Percentiles rank a stretch among this genome's conserved stretches.
phyloP scores from a whole-genome alignment of 2,888 invertebrate species.

The Punctoribates punctum region DNA sequence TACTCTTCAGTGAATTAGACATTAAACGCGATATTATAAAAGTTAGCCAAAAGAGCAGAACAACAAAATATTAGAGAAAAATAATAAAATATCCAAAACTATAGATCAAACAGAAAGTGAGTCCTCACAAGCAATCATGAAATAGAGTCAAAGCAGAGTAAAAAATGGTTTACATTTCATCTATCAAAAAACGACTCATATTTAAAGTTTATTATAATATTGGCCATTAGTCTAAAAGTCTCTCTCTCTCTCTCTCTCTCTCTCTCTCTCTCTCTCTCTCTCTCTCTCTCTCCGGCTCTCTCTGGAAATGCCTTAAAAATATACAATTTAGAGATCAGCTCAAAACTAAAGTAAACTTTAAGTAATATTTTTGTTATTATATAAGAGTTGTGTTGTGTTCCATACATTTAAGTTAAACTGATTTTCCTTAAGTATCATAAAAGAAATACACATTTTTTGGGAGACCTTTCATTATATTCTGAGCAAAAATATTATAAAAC shows the following conservation, averaged over 20 bases:
- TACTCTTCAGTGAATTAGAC: neutral
- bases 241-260: neutral
- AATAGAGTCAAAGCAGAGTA: neutral
- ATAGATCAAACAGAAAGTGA: neutral
- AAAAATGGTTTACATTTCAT: constrained; percentile 3
- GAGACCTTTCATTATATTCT: neutral
- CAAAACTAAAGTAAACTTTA: too few relatives aligned
- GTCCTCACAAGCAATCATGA: too few relatives aligned
- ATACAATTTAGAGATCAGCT: too few relatives aligned
- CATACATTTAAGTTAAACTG: constrained; percentile 4
- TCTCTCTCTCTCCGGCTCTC: too few relatives aligned
- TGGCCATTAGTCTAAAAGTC: neutral
- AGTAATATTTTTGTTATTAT: too few relatives aligned
- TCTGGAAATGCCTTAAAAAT: too few relatives aligned
- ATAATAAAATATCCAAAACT: neutral
- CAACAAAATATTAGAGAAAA: neutral
- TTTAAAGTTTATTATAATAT: neutral
- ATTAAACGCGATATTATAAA: constrained; percentile 10
- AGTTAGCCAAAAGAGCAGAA: neutral
- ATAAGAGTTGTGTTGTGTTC: neutral
- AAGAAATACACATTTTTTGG: constrained; percentile 1
- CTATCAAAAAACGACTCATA: neutral
- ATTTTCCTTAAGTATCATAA: constrained; percentile 10
- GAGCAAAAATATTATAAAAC: neutral
- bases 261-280: neutral